Evolutionary conservation across 2,888 invertebrate genomes (phyloP).

Genomic region (Stenolophus ochropezus): DNA sequence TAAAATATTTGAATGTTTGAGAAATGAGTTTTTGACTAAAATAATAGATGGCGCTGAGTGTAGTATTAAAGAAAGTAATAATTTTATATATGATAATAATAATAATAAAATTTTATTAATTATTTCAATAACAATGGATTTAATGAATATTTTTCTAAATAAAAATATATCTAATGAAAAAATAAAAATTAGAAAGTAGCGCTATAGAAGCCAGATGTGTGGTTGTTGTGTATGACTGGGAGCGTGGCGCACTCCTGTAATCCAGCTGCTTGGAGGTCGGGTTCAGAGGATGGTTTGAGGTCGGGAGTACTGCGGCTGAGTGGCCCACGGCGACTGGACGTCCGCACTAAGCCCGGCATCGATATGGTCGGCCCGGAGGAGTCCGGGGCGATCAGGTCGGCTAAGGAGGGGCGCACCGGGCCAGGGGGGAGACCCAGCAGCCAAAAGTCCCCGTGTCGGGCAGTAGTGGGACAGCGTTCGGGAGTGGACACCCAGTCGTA

Average conservation of each 20-base stretch:
- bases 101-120: too few relatives aligned
- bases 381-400: slow-evolving; percentile 89
- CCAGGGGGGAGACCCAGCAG: slow-evolving; percentile 99
- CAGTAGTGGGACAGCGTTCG: slow-evolving; percentile 99
- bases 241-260: slow-evolving; percentile 99
- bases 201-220: neutral
- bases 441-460: slow-evolving; percentile 99
- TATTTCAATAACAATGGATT: neutral
- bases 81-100: too few relatives aligned
- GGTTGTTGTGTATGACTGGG: slow-evolving; percentile 78
- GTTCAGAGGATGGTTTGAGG: slow-evolving; percentile 94
- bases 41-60: too few relatives aligned
- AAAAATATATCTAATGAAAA: neutral
- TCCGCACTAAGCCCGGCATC: slow-evolving; percentile 98
- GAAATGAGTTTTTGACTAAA: too few relatives aligned
- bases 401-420: slow-evolving; percentile 98
- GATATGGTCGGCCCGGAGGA: slow-evolving; percentile 95
- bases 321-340: slow-evolving; percentile 90
- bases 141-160: neutral
- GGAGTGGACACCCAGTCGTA: slow-evolving; percentile 76
- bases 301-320: slow-evolving; percentile 83
- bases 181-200: neutral
- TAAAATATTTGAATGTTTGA: too few relatives aligned
- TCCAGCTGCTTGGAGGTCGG: slow-evolving; percentile 97
- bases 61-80: too few relatives aligned